These are phyloP conservation scores for Cebus imitator DNA, from an alignment of 2,113 vertebrate species.

Conservation along the genomic window DNA sequence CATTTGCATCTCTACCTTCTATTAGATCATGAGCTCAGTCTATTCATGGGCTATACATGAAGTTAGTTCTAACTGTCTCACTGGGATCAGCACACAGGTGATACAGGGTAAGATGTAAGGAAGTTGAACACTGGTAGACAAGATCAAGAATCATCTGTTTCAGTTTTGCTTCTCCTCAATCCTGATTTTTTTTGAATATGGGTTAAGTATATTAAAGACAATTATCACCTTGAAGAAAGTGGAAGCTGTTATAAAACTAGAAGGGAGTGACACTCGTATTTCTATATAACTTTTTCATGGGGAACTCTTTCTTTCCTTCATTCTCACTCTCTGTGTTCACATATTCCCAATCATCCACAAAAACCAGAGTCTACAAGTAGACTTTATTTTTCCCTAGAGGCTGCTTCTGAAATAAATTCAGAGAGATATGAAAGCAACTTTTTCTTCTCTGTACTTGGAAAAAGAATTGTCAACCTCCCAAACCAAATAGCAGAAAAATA, in stretches of 20 bases:
- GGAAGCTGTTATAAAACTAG: background rate
- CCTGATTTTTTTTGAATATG: background rate
- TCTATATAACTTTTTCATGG: background rate
- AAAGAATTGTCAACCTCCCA: background rate
- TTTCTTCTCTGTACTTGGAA: background rate
- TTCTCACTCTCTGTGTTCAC: background rate
- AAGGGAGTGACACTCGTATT: background rate
- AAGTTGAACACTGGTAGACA: background rate
- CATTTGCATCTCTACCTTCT: background rate
- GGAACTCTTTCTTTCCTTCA: background rate
- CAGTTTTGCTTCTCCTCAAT: background rate
- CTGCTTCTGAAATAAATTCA: slow-evolving; percentile 19
- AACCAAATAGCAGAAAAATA: background rate
- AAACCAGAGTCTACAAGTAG: background rate
- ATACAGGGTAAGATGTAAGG: background rate
- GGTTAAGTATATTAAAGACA: background rate
- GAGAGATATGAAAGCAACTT: background rate
- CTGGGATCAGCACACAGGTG: background rate
- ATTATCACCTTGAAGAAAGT: background rate
- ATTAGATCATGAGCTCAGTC: background rate
- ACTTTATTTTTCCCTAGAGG: background rate
- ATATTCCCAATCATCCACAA: background rate
- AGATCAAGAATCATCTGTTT: background rate
- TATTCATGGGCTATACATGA: too few relatives aligned
- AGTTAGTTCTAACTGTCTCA: background rate